Evolutionary conservation across 2,113 vertebrate species (phyloP).

Genomic region (Maccullochella peelii): DNA sequence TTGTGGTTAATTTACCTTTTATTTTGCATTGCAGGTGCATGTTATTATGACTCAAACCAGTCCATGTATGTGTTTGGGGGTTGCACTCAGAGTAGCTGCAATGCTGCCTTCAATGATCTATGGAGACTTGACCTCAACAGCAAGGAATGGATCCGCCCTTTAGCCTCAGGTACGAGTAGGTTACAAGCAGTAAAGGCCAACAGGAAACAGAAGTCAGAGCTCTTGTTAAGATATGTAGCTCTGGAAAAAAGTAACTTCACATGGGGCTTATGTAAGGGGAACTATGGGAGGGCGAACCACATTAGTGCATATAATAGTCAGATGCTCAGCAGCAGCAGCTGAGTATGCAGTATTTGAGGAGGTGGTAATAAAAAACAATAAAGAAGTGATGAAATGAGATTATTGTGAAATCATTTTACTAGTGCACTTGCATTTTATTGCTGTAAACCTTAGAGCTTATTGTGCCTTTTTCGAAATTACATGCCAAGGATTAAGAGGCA

Average conservation of each 20-base stretch:
- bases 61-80: constrained; percentile 99
- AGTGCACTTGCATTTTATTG: neutral
- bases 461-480: constrained; percentile 6
- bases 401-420: neutral
- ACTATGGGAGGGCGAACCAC: constrained; percentile 25
- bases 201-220: neutral
- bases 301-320: constrained; percentile 19
- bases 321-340: constrained; percentile 29
- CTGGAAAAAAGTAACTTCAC: constrained; percentile 5
- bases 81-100: constrained; percentile 98
- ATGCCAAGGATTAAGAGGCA: neutral
- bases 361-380: constrained; percentile 11
- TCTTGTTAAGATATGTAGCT: neutral
- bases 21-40: constrained; percentile 87
- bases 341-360: constrained; percentile 21
- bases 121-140: constrained; percentile 99
- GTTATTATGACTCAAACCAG: constrained; percentile 97
- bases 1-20: constrained; percentile 6
- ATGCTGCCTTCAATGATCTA: constrained; percentile 98
- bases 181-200: neutral
- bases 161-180: constrained; percentile 92
- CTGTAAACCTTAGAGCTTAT: neutral
- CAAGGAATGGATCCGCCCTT: constrained; percentile 98
- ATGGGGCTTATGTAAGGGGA: constrained; percentile 24
- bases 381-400: constrained; percentile 1